A percentile compares a stretch with the other conserved stretches of the same genome.
These are phyloP conservation scores for Aselliscus stoliczkanus DNA, from an alignment of 2,797 vertebrate genomes.

Conservation along the genomic window DNA sequence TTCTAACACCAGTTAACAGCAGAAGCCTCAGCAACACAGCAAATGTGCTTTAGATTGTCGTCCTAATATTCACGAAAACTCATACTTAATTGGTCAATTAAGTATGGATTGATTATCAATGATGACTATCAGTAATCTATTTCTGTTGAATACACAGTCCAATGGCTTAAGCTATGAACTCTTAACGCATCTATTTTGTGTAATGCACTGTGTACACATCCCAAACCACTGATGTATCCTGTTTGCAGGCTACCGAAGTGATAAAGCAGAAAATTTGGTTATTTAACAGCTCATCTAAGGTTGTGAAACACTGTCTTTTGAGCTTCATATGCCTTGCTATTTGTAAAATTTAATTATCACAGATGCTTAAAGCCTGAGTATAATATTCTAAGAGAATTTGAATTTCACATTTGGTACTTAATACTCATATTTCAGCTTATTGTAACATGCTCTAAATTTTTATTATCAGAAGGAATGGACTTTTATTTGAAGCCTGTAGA, in stretches of 20 bases:
- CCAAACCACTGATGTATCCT: background rate
- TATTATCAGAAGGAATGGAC: background rate
- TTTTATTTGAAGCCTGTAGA: background rate
- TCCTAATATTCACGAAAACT: background rate
- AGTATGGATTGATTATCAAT: background rate
- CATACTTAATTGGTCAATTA: background rate
- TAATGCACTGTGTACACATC: background rate
- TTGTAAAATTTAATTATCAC: background rate
- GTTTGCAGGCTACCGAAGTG: background rate
- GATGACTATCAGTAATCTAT: background rate
- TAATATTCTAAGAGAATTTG: background rate
- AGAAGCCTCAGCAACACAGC: background rate
- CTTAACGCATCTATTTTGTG: background rate
- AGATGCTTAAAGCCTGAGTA: background rate
- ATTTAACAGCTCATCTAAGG: background rate
- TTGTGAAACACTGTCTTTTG: background rate
- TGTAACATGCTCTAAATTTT: background rate
- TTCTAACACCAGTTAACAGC: background rate
- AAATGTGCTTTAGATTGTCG: background rate
- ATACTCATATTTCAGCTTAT: background rate
- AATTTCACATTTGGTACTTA: background rate
- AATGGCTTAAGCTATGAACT: background rate
- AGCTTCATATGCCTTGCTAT: background rate
- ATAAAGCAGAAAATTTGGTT: background rate
- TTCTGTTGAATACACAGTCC: background rate